Evolutionary conservation across 2,888 invertebrate species (phyloP).

Genomic region (Argynnis bischoffii): DNA sequence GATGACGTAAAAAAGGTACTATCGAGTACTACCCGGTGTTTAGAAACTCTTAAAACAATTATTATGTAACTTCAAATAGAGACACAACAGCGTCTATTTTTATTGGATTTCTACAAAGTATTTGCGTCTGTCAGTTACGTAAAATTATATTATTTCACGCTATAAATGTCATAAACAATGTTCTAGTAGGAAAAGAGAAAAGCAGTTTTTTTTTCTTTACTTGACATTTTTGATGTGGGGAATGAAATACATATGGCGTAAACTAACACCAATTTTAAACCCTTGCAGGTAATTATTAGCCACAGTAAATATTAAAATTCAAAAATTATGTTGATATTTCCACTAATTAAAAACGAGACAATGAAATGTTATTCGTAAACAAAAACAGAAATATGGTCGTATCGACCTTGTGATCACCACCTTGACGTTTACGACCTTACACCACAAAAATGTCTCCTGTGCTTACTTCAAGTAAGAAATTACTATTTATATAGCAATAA

Average conservation of each 20-base stretch:
- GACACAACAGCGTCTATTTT: constrained; percentile 25
- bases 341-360: background rate
- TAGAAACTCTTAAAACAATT: constrained; percentile 19
- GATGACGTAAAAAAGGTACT: constrained; percentile 12
- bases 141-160: constrained; percentile 9
- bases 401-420: constrained; percentile 13
- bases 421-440: constrained; percentile 15
- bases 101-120: constrained; percentile 29
- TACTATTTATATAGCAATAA: background rate
- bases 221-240: too few relatives aligned
- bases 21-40: constrained; percentile 17
- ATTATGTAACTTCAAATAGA: constrained; percentile 28
- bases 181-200: background rate
- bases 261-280: too few relatives aligned
- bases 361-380: constrained; percentile 1
- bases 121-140: constrained; percentile 20
- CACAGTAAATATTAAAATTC: background rate
- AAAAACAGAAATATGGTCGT: constrained; percentile 12
- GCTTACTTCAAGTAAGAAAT: background rate
- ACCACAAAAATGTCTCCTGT: constrained; percentile 9
- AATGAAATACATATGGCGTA: too few relatives aligned
- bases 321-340: background rate
- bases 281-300: too few relatives aligned
- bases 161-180: constrained; percentile 11
- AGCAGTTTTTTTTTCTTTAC: background rate